These are phyloP conservation scores for Lycophotia porphyrea DNA, from an alignment of 2,888 invertebrate genomes.

Conservation along the genomic window DNA sequence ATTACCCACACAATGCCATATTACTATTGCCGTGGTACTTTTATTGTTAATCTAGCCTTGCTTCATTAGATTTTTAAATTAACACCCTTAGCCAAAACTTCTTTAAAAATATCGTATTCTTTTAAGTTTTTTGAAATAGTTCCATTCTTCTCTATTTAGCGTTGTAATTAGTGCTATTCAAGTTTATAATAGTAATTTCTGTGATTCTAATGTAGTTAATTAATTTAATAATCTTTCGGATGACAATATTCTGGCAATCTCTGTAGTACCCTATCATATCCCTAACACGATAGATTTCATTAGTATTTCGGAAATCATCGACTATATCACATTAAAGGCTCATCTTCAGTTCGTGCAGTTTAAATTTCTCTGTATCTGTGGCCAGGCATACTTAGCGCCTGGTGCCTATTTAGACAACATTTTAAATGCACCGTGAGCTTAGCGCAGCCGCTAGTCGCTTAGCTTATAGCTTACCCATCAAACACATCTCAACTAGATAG, in stretches of 20 bases:
- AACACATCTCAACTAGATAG: conserved; percentile 5
- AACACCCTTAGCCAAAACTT: not conserved
- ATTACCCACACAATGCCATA: not conserved
- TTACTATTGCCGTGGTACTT: not conserved
- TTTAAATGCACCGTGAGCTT: not conserved
- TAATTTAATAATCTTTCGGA: not conserved
- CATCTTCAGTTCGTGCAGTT: not conserved
- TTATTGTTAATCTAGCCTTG: not conserved
- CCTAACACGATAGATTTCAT: not conserved
- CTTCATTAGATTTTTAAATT: conserved; percentile 13
- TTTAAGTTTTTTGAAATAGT: not conserved
- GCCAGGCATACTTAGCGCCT: conserved; percentile 22
- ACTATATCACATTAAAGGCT: not conserved
- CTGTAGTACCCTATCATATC: not conserved
- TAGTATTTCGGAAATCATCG: not conserved
- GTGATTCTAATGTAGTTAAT: conserved; percentile 1
- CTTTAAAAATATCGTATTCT: not conserved
- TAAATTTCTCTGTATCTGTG: conserved; percentile 29
- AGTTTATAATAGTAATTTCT: not conserved
- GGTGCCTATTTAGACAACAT: conserved; percentile 7
- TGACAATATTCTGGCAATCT: conserved; percentile 24
- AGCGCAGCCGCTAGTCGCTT: conserved; percentile 21
- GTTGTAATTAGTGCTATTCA: conserved; percentile 18
- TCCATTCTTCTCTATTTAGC: conserved; percentile 4
- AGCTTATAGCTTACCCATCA: conserved; percentile 25